Evolutionary conservation across 2,888 invertebrate genomes (phyloP), one percentile per base, ranked within the genome.

Genomic region (Parasteatoda lunata): DNA sequence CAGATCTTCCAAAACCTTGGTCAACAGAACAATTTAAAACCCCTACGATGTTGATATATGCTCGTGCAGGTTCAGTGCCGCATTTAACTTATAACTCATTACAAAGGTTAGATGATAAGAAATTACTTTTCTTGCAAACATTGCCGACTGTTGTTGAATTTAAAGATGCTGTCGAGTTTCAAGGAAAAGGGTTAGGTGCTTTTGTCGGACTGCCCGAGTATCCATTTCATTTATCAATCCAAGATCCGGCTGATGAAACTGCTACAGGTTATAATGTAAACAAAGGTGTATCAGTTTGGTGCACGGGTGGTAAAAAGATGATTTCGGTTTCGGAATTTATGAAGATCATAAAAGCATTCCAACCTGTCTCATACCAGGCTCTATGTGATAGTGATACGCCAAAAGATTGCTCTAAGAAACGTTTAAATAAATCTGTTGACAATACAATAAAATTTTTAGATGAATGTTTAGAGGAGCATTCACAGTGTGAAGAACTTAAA

Each of bases 11-110:
- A 8, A 78, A 76, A 7, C 76, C 75, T 45, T 88, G 83, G 78
- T 75, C 54, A 30, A 8, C 52, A 3, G 66, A 70, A 65, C 54
- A 3, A 71, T 93, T 95, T 73, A 94, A 95, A 92, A 97, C 97
- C 48, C 97, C 97, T 0, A 92, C 95, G 76, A 93, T 95, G 52
- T 93, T 96, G 90, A 92, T 96, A 85, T 94, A 96, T 88, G 96
- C 97, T 7, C 95, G 96, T 95, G 94, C 95, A 90, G 97, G 96
- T 71, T 95, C 95, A 92, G 94, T 97, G 73, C 96, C 97, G 0
- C 95, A 97, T 92, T 92, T 98, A 47, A 96, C 91, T 15, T 77
- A 86, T 70, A 92, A 92, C 71, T 89, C 92, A 77, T 77, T 92
- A 59, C 88, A 91, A 82, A 91, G 83, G 13, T 9, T 89, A 11